These are phyloP conservation scores for Ophthalmolycus amberensis DNA, from an alignment of 2,113 vertebrate genomes.

Conservation along the genomic window DNA sequence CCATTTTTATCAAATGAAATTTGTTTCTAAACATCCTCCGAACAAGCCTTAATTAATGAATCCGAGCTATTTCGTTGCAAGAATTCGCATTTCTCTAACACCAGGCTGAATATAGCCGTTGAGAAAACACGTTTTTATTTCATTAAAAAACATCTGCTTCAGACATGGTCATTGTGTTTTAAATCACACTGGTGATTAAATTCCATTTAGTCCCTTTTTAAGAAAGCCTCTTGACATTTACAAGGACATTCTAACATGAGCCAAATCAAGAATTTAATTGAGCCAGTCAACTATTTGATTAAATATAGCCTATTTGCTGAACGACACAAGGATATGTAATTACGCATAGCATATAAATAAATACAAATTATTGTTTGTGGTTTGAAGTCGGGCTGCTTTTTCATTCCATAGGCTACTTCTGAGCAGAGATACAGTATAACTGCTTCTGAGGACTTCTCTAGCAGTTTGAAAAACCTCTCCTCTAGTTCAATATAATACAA, in stretches of 20 bases:
- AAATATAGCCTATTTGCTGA: neutral
- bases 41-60: neutral
- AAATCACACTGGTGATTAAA: neutral
- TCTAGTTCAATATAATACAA: neutral
- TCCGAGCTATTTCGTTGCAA: neutral
- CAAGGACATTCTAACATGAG: neutral
- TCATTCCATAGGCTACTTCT: neutral
- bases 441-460: neutral
- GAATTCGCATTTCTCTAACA: neutral
- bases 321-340: neutral
- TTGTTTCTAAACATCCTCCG: neutral
- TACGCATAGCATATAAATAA: neutral
- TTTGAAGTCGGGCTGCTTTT: neutral
- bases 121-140: neutral
- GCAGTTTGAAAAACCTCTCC: neutral
- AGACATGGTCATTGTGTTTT: neutral
- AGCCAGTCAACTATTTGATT: neutral
- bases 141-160: neutral
- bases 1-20: neutral
- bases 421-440: too few relatives aligned
- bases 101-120: neutral
- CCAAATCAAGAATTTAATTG: neutral
- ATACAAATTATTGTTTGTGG: neutral
- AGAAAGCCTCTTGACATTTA: neutral
- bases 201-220: neutral